These are phyloP conservation scores for Bergia puertoricense DNA, from an alignment of 92 coral and sea anemone species.

Conservation along the genomic window DNA sequence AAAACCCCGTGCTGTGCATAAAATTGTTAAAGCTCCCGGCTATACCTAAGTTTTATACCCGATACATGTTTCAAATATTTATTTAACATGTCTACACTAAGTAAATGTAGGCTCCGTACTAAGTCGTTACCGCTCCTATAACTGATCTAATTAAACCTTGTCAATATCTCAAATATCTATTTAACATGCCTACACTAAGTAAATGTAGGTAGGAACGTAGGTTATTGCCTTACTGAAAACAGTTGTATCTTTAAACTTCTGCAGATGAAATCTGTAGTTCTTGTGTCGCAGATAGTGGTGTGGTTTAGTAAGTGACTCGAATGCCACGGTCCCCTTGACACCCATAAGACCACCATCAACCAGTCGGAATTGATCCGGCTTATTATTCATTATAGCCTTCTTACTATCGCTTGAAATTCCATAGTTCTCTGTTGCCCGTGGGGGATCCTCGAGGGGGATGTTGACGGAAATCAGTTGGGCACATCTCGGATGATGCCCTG, in stretches of 20 bases:
- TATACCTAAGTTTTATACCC: too few species aligned
- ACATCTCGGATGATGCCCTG: constrained; percentile 54
- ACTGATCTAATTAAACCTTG: too few species aligned
- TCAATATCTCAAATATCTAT: too few species aligned
- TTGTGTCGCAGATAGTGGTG: constrained; percentile 78
- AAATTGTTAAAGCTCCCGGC: too few species aligned
- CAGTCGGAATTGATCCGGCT: constrained; percentile 75
- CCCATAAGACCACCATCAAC: constrained; percentile 62
- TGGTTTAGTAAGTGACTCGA: constrained; percentile 73
- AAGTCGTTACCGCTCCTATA: too few species aligned
- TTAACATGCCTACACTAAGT: background rate
- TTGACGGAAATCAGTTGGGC: constrained; percentile 66
- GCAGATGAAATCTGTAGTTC: constrained; percentile 79
- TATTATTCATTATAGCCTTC: constrained; percentile 52
- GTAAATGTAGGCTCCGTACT: too few species aligned
- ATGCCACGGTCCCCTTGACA: constrained; percentile 73
- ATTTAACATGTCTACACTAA: too few species aligned
- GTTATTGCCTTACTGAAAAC: constrained; percentile 64
- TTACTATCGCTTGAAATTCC: constrained; percentile 68
- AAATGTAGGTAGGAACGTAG: background rate
- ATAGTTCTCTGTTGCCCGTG: constrained; percentile 51
- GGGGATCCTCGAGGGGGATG: constrained; percentile 57
- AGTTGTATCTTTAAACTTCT: constrained; percentile 59
- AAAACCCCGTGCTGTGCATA: too few species aligned
- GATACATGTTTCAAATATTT: too few species aligned